Conservation (phyloP, 64 coral and sea anemone species). For the Catalaphyllia jardinei region DNA sequence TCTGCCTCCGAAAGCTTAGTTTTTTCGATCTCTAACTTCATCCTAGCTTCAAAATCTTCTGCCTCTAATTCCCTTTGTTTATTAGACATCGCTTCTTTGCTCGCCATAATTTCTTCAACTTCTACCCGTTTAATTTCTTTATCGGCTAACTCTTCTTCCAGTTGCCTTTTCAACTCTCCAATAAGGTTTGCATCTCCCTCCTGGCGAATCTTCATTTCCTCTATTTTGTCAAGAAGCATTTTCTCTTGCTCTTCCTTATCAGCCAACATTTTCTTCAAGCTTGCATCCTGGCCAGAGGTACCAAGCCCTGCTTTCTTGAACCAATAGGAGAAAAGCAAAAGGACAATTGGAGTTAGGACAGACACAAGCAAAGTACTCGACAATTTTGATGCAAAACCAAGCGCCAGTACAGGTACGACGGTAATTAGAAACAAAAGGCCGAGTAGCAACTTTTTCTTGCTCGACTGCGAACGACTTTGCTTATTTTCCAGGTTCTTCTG, state of each 20-base stretch:
- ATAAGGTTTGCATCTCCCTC: slow-evolving; percentile 83
- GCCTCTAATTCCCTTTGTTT: slow-evolving; percentile 35
- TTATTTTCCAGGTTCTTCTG: neutral
- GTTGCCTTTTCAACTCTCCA: slow-evolving; percentile 65
- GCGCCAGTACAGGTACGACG: neutral
- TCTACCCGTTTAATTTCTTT: slow-evolving; percentile 52
- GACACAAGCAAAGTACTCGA: neutral
- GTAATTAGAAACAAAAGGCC: neutral
- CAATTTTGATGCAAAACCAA: neutral
- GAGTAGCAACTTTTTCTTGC: neutral
- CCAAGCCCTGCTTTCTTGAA: neutral
- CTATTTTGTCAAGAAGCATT: slow-evolving; percentile 47
- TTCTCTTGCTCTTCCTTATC: slow-evolving; percentile 13
- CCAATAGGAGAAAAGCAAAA: slow-evolving; percentile 8
- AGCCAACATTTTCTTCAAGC: neutral
- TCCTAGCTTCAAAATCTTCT: slow-evolving; percentile 38
- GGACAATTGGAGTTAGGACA: neutral
- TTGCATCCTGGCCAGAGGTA: neutral
- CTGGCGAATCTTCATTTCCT: slow-evolving; percentile 65
- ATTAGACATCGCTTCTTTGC: slow-evolving; percentile 45
- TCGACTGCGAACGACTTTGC: neutral
- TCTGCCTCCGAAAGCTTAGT: slow-evolving; percentile 76
- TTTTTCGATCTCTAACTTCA: slow-evolving; percentile 64
- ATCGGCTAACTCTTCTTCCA: slow-evolving; percentile 76
- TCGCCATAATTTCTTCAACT: slow-evolving; percentile 68